Base-by-base conservation (phyloP, 1,140 invertebrate genomes). In the Drosophila melanica region DNA sequence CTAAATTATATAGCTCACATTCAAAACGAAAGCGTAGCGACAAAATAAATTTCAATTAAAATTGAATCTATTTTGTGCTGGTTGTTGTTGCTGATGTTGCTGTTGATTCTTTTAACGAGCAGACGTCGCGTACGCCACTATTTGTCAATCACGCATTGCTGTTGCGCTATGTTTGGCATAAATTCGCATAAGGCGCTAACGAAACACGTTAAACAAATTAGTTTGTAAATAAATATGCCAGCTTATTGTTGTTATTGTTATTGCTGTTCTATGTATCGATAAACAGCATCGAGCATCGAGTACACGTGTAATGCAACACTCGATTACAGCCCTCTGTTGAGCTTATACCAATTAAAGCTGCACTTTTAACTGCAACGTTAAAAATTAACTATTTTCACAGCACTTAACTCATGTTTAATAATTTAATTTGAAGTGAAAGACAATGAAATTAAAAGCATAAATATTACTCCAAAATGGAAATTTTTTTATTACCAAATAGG, bases 1-100 rank as follows among this genome's bases (percentile, higher is more conserved):
- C 42, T 65, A 27, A 68, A 23, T 23, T 45, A 37, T 53, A 18
- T 27, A 23, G 62, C 30, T 20, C 59, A 11, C 48, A 60, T 53
- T 53, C 58, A 42, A 48, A 33, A 41, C 35, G 53, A 57, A 48
- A 45, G 53, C 77, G 62, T 62, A 67, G 58, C 67, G 72, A 67
- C 71, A 39, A 79, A 84, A 87, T 87, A 87, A 87, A 87, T 87
- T 87, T 87, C 77, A 87, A 87, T 87, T 87, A 87, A 86, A 84
- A 76, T 57, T 60, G 53, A 76, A 78, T 64, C 54, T 74, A 63
- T 73, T 30, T 68, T 18, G 23, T 69, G 30, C 48, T 54, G 65
- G 51, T 71, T 53, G 12, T 41, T 42, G 20, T 27, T 50, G 5
- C 6, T 53, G 12, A 6, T 72, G 27, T 35, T 44, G 37, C 11